A percentile compares a stretch with the other conserved stretches of the same genome.
phyloP scores from a whole-genome alignment of 2,113 vertebrate genomes.

The Atrichornis clamosus region DNA sequence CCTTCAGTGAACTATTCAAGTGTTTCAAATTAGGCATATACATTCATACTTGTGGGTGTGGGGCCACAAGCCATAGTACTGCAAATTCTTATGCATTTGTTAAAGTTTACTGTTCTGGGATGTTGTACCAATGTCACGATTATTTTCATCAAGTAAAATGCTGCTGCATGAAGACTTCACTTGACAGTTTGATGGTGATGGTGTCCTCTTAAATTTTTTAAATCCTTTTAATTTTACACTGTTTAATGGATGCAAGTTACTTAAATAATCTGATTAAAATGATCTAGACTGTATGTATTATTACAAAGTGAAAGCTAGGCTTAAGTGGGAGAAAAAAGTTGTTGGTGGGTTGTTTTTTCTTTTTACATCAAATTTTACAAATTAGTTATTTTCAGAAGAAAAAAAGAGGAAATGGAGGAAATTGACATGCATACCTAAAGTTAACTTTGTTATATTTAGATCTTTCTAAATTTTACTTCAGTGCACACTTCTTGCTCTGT shows the following conservation, averaged over 20 bases:
- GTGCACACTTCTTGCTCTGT: constrained; percentile 11
- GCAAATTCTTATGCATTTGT: background rate
- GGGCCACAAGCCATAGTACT: background rate
- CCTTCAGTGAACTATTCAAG: background rate
- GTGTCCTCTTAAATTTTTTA: background rate
- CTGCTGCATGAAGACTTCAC: background rate
- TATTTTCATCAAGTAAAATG: background rate
- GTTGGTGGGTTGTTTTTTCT: background rate
- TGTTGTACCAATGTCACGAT: background rate
- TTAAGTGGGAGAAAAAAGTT: background rate
- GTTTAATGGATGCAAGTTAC: background rate
- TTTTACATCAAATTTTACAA: background rate
- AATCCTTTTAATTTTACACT: background rate
- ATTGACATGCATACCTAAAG: constrained; percentile 24
- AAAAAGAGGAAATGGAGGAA: constrained; percentile 20
- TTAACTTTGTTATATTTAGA: constrained; percentile 49
- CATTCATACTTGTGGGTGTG: background rate
- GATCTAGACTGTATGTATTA: background rate
- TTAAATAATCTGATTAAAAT: background rate
- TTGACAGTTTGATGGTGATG: background rate
- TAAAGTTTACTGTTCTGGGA: background rate
- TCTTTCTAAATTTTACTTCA: constrained; percentile 56
- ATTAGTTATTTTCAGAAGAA: background rate
- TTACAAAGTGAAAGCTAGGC: background rate
- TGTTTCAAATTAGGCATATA: background rate